Evolutionary conservation across 2,888 invertebrate species (phyloP), one percentile per base, ranked within the genome.

Genomic region (Apamea anceps): DNA sequence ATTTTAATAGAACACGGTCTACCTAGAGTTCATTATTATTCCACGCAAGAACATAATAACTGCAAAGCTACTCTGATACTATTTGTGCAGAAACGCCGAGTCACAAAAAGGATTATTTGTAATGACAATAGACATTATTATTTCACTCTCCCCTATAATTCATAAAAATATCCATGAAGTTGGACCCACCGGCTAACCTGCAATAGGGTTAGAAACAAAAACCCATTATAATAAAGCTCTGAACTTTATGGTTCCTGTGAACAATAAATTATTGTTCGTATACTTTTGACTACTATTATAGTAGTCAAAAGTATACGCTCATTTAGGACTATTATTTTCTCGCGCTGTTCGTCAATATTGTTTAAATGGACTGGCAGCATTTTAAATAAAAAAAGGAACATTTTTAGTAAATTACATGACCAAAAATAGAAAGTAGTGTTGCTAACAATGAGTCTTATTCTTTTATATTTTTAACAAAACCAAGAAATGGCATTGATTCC

Each of bases 191-290:
- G 15, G 51, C 18, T 57, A 57, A 80, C 10, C 28, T 25, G 15
- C 28, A 48, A 37, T 7, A 28, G 45, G 15, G 45, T 32, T 70
- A 79, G 32, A 57, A 37, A 48, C 32, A 68, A 32, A 79, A 57
- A 70, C 12, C 2, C 3, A 37, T 18, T 8, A 0, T 10, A 54
- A 1, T 42, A 42, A 28, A 54, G n/a, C 65, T 80, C n/a, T 28
- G 4, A 45, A 48, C 10, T 54, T n/a, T 48, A 79, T 32, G 42
- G 62, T 63, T 54, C 21, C 21, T 21, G 7, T 25, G 21, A n/a
- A 45, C 2, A 63, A n/a, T n/a, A n/a, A n/a, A n/a, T n/a, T n/a
- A n/a, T n/a, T n/a, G n/a, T n/a, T n/a, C n/a, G n/a, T n/a, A n/a
- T n/a, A n/a, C n/a, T n/a, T n/a, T n/a, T n/a, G n/a, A n/a, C n/a